Evolutionary conservation across 2,113 vertebrate species (phyloP).

Genomic region (Myotis yumanensis): DNA sequence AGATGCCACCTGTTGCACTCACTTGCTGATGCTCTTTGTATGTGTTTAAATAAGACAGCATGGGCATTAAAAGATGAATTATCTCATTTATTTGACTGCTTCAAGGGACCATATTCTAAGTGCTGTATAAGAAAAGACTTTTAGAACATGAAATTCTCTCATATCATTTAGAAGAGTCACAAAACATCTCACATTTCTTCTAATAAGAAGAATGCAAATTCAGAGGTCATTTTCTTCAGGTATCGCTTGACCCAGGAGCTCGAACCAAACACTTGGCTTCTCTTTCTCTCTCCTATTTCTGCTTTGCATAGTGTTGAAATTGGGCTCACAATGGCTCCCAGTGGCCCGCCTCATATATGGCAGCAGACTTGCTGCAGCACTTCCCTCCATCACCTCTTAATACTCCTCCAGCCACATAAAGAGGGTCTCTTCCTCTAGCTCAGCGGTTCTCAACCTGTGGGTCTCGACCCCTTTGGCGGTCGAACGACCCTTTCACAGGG

Average conservation of each 20-base stretch:
- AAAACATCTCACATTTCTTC: neutral
- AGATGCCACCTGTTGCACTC: neutral
- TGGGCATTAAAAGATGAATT: neutral
- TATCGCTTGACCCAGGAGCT: constrained; percentile 33
- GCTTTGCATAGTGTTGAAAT: neutral
- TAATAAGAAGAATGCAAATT: neutral
- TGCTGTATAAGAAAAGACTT: neutral
- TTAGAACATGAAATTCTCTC: neutral
- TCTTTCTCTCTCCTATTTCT: neutral
- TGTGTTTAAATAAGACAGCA: neutral
- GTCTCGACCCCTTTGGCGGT: too few relatives aligned
- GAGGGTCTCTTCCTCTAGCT: neutral
- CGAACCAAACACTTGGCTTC: neutral
- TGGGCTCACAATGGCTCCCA: neutral
- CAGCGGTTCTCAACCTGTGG: too few relatives aligned
- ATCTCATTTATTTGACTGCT: neutral
- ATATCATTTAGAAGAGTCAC: neutral
- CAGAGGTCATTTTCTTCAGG: neutral
- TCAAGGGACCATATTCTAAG: neutral
- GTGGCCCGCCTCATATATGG: neutral
- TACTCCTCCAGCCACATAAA: neutral
- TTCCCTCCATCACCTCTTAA: neutral
- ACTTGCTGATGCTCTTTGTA: neutral
- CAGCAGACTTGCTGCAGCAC: neutral
- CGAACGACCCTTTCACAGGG: too few relatives aligned